Conservation (phyloP, 1,140 invertebrate species). For the Ephestia elutella region DNA sequence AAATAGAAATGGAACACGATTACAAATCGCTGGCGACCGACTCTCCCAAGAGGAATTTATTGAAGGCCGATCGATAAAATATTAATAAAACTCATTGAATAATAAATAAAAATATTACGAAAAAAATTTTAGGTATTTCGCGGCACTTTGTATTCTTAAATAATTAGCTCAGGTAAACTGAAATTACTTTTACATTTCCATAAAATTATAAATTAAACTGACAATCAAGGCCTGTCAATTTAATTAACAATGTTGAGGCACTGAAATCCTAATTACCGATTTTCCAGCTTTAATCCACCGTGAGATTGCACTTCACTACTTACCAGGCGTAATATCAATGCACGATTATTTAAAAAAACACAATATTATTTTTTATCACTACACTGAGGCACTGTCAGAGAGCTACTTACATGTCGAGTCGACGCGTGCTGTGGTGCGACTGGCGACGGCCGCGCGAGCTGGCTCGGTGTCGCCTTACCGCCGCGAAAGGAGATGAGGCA, state of each 20-base stretch:
- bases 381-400: conserved; percentile 52
- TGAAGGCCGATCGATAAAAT: conserved; percentile 13
- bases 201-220: not conserved
- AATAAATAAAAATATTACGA: not conserved
- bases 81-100: not conserved
- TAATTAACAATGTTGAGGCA: not conserved
- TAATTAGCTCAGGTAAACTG: not conserved
- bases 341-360: conserved; percentile 42
- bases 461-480: conserved; percentile 60
- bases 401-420: conserved; percentile 72
- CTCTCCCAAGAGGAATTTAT: conserved; percentile 17
- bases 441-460: conserved; percentile 40
- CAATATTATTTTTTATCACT: conserved; percentile 41
- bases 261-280: conserved; percentile 2
- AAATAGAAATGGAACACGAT: conserved; percentile 61
- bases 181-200: not conserved
- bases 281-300: conserved; percentile 6
- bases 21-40: conserved; percentile 40
- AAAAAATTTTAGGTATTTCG: too few relatives aligned
- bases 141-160: too few relatives aligned
- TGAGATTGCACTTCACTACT: conserved; percentile 32
- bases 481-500: conserved; percentile 63
- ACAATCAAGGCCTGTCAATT: not conserved
- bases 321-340: conserved; percentile 38
- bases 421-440: conserved; percentile 72